Evolutionary conservation across 2,797 vertebrate species (phyloP).

Genomic region (Myoxocephalus aenaeus): DNA sequence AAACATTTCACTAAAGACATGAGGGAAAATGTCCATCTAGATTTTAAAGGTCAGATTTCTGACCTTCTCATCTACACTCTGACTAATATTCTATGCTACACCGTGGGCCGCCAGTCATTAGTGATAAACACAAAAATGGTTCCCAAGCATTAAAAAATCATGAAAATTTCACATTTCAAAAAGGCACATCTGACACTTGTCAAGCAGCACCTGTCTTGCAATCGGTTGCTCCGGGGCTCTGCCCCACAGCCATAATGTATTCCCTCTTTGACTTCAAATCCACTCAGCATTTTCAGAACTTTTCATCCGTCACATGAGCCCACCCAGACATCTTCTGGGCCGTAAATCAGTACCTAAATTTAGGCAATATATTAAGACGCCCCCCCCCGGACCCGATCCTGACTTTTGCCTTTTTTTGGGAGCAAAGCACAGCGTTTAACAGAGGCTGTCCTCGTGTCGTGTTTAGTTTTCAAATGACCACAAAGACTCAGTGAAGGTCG

Average conservation of each 20-base stretch:
- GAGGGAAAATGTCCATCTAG: not conserved
- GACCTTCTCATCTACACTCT: not conserved
- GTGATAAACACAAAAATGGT: slow-evolving; percentile 27
- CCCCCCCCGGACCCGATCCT: slow-evolving; percentile 55
- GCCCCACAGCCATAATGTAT: slow-evolving; percentile 81
- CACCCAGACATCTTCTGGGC: slow-evolving; percentile 80
- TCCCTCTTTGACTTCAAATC: slow-evolving; percentile 84
- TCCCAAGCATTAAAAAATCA: slow-evolving; percentile 67
- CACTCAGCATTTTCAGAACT: slow-evolving; percentile 83
- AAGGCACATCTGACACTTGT: slow-evolving; percentile 85
- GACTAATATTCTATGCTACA: not conserved
- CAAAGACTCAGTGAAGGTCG: slow-evolving; percentile 71
- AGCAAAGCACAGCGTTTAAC: slow-evolving; percentile 68
- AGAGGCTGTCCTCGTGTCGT: slow-evolving; percentile 61
- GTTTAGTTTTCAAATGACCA: slow-evolving; percentile 73
- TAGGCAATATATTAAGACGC: slow-evolving; percentile 85
- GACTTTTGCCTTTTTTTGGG: slow-evolving; percentile 84
- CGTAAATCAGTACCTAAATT: slow-evolving; percentile 88
- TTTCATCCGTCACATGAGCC: slow-evolving; percentile 86
- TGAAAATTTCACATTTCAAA: slow-evolving; percentile 87
- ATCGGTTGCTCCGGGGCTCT: slow-evolving; percentile 90
- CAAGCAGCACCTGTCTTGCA: slow-evolving; percentile 89
- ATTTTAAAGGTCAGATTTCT: slow-evolving; percentile 17
- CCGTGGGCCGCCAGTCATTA: slow-evolving; percentile 33
- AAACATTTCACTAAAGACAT: slow-evolving; percentile 41